Evolutionary conservation across 1,140 invertebrate species (phyloP).

Genomic region (Homarus americanus): DNA sequence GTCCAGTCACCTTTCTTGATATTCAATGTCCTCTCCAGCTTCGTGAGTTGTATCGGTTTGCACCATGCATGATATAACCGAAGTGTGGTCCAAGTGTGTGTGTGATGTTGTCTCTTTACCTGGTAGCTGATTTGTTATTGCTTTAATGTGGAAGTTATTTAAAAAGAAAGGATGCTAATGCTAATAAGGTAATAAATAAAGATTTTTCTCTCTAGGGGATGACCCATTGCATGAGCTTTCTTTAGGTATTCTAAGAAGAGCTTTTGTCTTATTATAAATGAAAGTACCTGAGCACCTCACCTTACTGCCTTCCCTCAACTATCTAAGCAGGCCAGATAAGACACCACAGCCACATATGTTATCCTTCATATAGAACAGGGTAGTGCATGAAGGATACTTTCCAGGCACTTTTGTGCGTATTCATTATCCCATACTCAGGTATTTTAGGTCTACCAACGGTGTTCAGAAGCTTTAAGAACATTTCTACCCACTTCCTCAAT

Average conservation of each 20-base stretch:
- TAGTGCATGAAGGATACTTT: no score
- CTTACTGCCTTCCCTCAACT: neutral
- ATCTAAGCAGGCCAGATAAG: neutral
- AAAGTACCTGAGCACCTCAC: neutral
- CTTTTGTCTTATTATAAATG: no score
- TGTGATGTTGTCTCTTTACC: neutral
- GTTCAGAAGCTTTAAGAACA: no score
- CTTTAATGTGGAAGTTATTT: neutral
- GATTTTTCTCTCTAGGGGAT: neutral
- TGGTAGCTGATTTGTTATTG: slow-evolving; percentile 19
- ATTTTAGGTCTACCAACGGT: no score
- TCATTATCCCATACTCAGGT: neutral
- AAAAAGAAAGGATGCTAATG: neutral
- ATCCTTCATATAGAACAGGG: no score
- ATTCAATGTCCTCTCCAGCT: slow-evolving; percentile 31
- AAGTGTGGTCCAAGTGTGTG: no score
- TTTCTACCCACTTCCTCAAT: no score
- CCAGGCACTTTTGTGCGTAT: neutral
- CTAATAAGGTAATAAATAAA: neutral
- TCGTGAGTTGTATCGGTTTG: slow-evolving; percentile 26
- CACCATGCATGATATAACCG: no score
- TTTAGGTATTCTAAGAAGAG: no score
- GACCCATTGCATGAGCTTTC: no score
- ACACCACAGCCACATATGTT: neutral
- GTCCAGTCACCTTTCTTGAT: slow-evolving; percentile 17